These are phyloP conservation scores for Lordiphosa mommai DNA, from an alignment of 1,140 invertebrate genomes.

Conservation along the genomic window DNA sequence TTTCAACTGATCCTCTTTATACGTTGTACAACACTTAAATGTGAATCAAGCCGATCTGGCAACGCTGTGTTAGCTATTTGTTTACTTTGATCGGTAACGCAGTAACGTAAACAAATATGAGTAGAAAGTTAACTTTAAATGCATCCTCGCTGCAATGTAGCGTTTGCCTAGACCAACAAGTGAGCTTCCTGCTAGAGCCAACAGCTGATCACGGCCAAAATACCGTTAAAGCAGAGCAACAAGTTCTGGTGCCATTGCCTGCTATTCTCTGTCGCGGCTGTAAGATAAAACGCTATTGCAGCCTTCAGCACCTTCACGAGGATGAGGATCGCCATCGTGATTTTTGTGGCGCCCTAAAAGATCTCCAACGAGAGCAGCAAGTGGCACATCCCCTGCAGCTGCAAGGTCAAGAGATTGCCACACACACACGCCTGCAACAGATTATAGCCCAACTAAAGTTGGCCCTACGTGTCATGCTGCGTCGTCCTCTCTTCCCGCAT, in stretches of 20 bases:
- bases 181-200: not conserved
- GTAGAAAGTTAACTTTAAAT: too few relatives aligned
- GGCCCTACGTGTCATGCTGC: slow-evolving; percentile 14
- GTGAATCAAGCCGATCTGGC: too few relatives aligned
- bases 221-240: not conserved
- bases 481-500: slow-evolving; percentile 15
- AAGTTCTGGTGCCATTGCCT: not conserved
- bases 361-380: slow-evolving; percentile 14
- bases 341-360: slow-evolving; percentile 22
- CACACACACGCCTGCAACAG: slow-evolving; percentile 7
- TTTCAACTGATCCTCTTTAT: too few relatives aligned
- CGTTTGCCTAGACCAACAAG: not conserved
- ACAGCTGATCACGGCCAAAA: not conserved
- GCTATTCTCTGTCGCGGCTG: slow-evolving; percentile 28
- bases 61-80: too few relatives aligned
- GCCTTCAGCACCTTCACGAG: slow-evolving; percentile 25
- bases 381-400: slow-evolving; percentile 37
- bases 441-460: slow-evolving; percentile 42
- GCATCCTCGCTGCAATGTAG: not conserved
- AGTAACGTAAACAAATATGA: too few relatives aligned
- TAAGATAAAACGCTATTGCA: slow-evolving; percentile 54
- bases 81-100: too few relatives aligned
- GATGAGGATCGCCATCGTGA: slow-evolving; percentile 31
- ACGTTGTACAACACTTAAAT: too few relatives aligned
- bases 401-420: not conserved